phyloP scores from a whole-genome alignment of 2,113 vertebrate species.

The Cichladusa arquata region DNA sequence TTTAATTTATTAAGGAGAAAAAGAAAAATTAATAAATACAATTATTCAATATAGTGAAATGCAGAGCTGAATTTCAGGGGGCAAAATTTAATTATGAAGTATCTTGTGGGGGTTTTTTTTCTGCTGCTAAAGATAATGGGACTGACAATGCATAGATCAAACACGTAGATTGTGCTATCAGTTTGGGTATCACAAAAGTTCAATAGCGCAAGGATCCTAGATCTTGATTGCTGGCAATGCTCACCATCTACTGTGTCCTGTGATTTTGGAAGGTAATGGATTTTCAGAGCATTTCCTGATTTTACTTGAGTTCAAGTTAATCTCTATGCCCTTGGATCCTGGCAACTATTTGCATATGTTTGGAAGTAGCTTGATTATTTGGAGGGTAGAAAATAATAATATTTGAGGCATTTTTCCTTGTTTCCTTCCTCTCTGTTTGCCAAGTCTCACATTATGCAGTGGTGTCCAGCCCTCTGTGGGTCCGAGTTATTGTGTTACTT shows the following conservation, averaged over 20 bases:
- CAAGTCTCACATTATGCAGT: neutral
- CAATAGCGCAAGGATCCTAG: neutral
- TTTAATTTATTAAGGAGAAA: neutral
- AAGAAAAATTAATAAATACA: neutral
- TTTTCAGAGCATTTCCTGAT: neutral
- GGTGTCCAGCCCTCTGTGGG: neutral
- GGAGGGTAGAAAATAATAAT: neutral
- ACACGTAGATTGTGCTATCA: rapidly evolving
- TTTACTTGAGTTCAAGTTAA: neutral
- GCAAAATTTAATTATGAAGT: neutral
- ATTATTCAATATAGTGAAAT: neutral
- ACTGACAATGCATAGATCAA: neutral
- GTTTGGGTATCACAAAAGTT: neutral
- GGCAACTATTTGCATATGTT: neutral
- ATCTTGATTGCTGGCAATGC: neutral
- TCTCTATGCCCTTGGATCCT: neutral
- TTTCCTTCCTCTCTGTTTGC: slow-evolving; percentile 16
- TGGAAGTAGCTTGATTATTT: neutral
- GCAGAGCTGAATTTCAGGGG: neutral
- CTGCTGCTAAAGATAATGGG: neutral
- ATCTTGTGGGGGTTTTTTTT: rapidly evolving
- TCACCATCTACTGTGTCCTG: neutral
- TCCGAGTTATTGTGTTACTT: slow-evolving; percentile 2
- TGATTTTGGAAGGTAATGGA: neutral
- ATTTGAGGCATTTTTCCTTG: neutral